Evolutionary conservation across 2,113 vertebrate species (phyloP), one percentile per base, ranked within the genome.

Genomic region (Calyptommatus sinebrachiatus): DNA sequence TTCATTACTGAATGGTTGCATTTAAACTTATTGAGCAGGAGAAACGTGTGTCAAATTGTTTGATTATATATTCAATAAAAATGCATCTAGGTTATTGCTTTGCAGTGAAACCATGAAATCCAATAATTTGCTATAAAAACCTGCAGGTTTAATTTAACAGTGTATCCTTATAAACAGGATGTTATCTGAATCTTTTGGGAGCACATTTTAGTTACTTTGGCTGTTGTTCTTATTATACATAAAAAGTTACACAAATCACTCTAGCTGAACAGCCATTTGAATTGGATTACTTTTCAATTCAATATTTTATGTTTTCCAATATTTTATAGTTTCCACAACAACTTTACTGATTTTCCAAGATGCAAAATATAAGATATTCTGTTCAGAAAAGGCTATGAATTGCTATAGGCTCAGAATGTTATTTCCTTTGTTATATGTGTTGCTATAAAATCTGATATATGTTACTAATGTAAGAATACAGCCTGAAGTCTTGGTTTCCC

Each of bases 201-300:
- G 62, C n/a, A 76, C 41, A 28, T 41, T n/a, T n/a, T 81, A 75
- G 50, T 28, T 24, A 61, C 24, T 31, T 69, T 70, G 48, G 22
- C 29, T 48, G 22, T 28, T 35, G 46, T 57, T 60, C 45, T 6
- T 35, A 53, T 68, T 31, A 77, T 16, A 18, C 45, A 8, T 61
- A 16, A 78, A 61, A 78, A 16, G 45, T 41, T 35, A 20, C 11
- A 20, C 14, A 78, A 69, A 70, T 79, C 46, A 73, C 61, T 21
- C 9, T 66, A 65, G 74, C 83, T 78, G 80, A 80, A 45, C 16
- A 21, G 82, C 60, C 12, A 8, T 63, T 86, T 81, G 71, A 84
- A 82, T 80, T 71, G 4, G 83, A 72, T 65, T 28, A 18, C 72
- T 57, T 18, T 60, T 5, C 35, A 41, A 41, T 41, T 41, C 35